Conservation (phyloP, 1,140 invertebrate species). For the Calosoma granatense region DNA sequence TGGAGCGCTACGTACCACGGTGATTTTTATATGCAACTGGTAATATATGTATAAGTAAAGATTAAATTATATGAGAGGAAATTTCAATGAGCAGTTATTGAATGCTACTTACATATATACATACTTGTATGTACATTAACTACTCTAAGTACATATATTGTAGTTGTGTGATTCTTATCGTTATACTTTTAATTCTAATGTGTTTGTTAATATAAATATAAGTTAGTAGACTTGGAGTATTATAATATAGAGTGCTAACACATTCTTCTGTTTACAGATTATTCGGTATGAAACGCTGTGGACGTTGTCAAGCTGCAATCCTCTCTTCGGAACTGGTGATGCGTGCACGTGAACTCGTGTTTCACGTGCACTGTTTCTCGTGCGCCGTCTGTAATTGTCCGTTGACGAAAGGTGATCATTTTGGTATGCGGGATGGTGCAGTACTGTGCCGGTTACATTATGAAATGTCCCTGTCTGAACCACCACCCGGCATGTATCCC, state of each 20-base stretch:
- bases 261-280: conserved; percentile 49
- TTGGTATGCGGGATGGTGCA: conserved; percentile 77
- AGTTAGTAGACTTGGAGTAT: background rate
- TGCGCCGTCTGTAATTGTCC: conserved; percentile 82
- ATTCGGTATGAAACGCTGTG: conserved; percentile 75
- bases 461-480: conserved; percentile 54
- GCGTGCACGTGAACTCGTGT: conserved; percentile 84
- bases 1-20: background rate
- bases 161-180: background rate
- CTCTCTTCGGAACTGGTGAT: conserved; percentile 91
- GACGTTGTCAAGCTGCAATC: conserved; percentile 81
- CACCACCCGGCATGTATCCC: conserved; percentile 42
- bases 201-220: background rate
- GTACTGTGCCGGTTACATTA: conserved; percentile 65
- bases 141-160: background rate
- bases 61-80: too few species aligned
- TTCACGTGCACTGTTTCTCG: conserved; percentile 91
- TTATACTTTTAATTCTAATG: too few species aligned
- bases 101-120: background rate
- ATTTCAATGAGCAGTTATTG: too few species aligned
- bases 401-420: conserved; percentile 84
- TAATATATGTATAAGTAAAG: too few species aligned
- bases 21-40: too few species aligned
- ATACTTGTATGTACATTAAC: background rate
- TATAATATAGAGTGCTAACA: background rate